Percentiles rank a stretch among this genome's conserved stretches.
phyloP scores from a whole-genome alignment of 1,140 invertebrate species.

The Piezodorus guildinii region DNA sequence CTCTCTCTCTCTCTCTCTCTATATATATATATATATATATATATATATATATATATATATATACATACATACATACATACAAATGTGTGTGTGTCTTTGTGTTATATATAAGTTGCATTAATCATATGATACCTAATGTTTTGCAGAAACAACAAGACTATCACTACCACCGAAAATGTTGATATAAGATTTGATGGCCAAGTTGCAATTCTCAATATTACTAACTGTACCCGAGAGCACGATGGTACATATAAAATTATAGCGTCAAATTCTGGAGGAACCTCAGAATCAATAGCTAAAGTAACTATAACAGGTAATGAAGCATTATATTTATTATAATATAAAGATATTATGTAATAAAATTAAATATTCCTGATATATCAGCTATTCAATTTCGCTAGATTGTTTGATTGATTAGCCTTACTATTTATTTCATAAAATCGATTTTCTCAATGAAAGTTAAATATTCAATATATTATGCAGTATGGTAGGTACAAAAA shows the following conservation, averaged over 20 bases:
- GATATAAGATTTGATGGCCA: slow-evolving; percentile 73
- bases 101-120: too few species aligned
- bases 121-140: slow-evolving; percentile 10
- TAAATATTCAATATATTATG: too few species aligned
- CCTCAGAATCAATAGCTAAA: slow-evolving; percentile 65
- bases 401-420: too few species aligned
- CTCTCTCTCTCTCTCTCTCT: too few species aligned
- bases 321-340: not conserved
- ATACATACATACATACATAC: too few species aligned
- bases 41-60: too few species aligned
- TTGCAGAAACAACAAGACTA: slow-evolving; percentile 50
- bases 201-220: slow-evolving; percentile 60
- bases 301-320: slow-evolving; percentile 50
- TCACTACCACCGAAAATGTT: slow-evolving; percentile 46
- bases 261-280: slow-evolving; percentile 69
- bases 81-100: too few species aligned
- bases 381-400: not conserved
- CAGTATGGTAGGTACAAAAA: not conserved
- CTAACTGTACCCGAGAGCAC: slow-evolving; percentile 51
- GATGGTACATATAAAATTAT: slow-evolving; percentile 66
- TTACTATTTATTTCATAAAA: too few species aligned
- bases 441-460: too few species aligned
- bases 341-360: too few species aligned
- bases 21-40: too few species aligned
- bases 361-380: not conserved